Base-by-base conservation (phyloP, 2,797 vertebrate genomes). In the Megalops cyprinoides region DNA sequence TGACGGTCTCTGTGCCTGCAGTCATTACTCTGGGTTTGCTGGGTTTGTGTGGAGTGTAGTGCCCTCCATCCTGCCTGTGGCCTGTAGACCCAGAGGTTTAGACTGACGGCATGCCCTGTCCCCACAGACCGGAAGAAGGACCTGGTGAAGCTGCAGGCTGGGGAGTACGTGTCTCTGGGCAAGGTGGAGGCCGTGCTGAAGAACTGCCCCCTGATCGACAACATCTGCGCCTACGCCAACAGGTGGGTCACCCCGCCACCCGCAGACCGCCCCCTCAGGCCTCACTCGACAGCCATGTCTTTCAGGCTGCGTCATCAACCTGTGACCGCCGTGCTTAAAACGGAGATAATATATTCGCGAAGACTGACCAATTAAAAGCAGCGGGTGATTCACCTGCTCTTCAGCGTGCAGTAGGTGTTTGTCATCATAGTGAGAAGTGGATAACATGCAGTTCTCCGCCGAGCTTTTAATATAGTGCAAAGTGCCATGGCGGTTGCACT, bases 221-320 rank as follows among this genome's bases (percentile, higher is more conserved):
- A 97, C 82, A 95, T 97, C 85, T 97, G 96, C 87, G 96, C 94
- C 82, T 97, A 96, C 82, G 96, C 96, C 82, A 96, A 95, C 91
- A 97, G 96, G 96, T 97, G 88, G 14, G 4, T 34, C 15, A 5
- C 0, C 5, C 15, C 20, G 15, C 28, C 58, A 3, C 25, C 56
- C 8, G 53, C 53, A 23, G 15, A 53, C 51, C 4, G 14, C 1
- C 4, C 23, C 51, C 10, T 53, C n/a, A n/a, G n/a, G n/a, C n/a
- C n/a, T n/a, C n/a, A n/a, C n/a, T n/a, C n/a, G n/a, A n/a, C n/a
- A n/a, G n/a, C n/a, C n/a, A n/a, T n/a, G n/a, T n/a, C n/a, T n/a
- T n/a, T n/a, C n/a, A n/a, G n/a, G n/a, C n/a, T n/a, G n/a, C n/a
- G n/a, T n/a, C n/a, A n/a, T n/a, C n/a, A n/a, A n/a, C n/a, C n/a